Evolutionary conservation across 2,113 vertebrate species (phyloP), one percentile per base, ranked within the genome.

Genomic region (Gymnogyps californianus): DNA sequence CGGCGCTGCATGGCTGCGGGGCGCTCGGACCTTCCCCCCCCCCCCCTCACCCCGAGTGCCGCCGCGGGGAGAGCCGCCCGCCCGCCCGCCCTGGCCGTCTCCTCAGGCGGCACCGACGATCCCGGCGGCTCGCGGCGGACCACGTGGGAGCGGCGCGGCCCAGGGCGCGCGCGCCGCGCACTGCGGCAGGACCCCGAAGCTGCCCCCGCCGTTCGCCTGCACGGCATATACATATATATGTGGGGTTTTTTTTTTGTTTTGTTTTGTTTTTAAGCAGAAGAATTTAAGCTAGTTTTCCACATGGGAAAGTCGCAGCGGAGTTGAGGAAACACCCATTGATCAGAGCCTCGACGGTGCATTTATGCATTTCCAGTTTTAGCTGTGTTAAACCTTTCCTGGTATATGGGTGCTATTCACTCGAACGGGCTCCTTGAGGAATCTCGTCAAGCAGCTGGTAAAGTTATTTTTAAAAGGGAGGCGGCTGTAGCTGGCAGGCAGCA

Each of bases 1-100:
- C 99, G 99, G 76, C 99, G 98, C 91, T 99, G 98, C 93, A 99
- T 99, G 74, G 97, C 61, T 44, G 72, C 81, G 52, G 77, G 29
- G 13, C 11, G 42, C 36, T 8, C 3, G 67, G 44, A 3, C 51
- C 26, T 20, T 13, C 10, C 20, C 5, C 7, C 28, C n/a, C n/a
- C n/a, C n/a, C n/a, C n/a, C n/a, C n/a, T n/a, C 38, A 13, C 5
- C 18, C 18, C 40, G 26, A 21, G 19, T 13, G 19, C 31, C 20
- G 17, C 47, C 47, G 9, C 18, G 18, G n/a, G n/a, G n/a, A n/a
- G n/a, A n/a, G n/a, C n/a, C n/a, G n/a, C n/a, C n/a, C n/a, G n/a
- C n/a, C n/a, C n/a, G 51, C 17, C 15, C 42, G 65, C 31, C 46
- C 32, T 10, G 22, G 40, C 28, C 55, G 47, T 6, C n/a, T 16